Conservation (phyloP, 2,113 vertebrate genomes). For the Saccopteryx bilineata region DNA sequence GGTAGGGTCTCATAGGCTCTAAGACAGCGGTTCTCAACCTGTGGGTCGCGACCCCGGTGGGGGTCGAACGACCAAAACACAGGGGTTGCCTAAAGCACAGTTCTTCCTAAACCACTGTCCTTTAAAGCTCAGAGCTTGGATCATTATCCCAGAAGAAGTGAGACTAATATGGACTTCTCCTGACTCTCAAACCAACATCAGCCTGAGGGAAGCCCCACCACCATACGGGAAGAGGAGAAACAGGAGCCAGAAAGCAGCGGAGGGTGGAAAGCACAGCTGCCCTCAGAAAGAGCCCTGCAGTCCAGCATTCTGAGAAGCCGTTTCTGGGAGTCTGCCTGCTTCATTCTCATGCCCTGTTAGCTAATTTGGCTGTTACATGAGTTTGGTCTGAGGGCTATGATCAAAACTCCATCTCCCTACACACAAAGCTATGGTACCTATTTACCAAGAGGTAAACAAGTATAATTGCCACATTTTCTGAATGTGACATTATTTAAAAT, state of each 20-base stretch:
- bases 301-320: neutral
- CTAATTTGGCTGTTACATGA: neutral
- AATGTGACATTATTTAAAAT: neutral
- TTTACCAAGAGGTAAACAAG: conserved; percentile 5
- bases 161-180: neutral
- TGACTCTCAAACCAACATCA: neutral
- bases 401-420: conserved; percentile 25
- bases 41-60: no score
- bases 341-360: neutral
- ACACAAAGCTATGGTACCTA: neutral
- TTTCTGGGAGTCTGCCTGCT: neutral
- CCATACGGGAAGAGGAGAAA: neutral
- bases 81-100: no score
- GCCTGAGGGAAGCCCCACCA: neutral
- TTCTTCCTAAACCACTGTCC: neutral
- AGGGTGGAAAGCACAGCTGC: neutral
- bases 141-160: neutral
- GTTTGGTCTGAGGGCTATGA: neutral
- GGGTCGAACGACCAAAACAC: no score
- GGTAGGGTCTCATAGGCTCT: neutral
- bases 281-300: neutral
- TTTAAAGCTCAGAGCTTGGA: neutral
- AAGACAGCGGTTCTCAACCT: neutral
- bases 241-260: neutral
- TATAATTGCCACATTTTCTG: neutral